Percentiles rank a stretch among this genome's conserved stretches.
Evolutionary conservation across 2,113 vertebrate genomes (phyloP).

Genomic region (Anthoscopus minutus): DNA sequence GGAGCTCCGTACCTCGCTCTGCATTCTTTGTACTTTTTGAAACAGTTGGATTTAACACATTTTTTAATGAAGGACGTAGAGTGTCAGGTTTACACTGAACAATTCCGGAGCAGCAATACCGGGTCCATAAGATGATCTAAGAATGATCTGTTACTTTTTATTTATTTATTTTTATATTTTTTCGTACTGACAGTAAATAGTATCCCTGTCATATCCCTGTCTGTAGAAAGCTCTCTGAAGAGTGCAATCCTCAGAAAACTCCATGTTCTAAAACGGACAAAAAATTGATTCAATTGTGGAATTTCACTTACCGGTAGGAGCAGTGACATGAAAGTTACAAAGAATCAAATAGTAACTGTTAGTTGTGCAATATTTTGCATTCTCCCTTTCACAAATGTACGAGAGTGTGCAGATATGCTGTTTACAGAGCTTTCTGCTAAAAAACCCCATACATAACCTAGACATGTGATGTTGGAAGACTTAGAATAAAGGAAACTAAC

Average conservation of each 20-base stretch:
- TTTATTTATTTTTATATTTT: neutral
- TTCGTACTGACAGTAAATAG: accelerated
- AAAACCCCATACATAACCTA: accelerated
- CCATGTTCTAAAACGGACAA: neutral
- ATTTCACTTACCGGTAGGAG: neutral
- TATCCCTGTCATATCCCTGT: neutral
- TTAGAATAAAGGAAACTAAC: neutral
- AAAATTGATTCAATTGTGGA: neutral
- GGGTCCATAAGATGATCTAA: neutral
- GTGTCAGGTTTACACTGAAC: neutral
- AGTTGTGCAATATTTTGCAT: neutral
- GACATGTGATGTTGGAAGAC: neutral
- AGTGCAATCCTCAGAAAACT: neutral
- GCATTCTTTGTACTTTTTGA: neutral
- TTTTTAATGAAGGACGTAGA: neutral
- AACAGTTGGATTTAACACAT: neutral
- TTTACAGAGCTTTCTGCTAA: neutral
- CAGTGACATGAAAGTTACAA: neutral
- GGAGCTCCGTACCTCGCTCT: neutral
- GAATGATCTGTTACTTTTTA: neutral
- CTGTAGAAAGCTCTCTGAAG: neutral
- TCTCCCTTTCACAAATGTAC: accelerated
- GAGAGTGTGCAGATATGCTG: accelerated
- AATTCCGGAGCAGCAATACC: neutral
- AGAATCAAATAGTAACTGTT: neutral